Evolutionary conservation across 2,888 invertebrate species (phyloP).

Genomic region (Drosophila eohydei): DNA sequence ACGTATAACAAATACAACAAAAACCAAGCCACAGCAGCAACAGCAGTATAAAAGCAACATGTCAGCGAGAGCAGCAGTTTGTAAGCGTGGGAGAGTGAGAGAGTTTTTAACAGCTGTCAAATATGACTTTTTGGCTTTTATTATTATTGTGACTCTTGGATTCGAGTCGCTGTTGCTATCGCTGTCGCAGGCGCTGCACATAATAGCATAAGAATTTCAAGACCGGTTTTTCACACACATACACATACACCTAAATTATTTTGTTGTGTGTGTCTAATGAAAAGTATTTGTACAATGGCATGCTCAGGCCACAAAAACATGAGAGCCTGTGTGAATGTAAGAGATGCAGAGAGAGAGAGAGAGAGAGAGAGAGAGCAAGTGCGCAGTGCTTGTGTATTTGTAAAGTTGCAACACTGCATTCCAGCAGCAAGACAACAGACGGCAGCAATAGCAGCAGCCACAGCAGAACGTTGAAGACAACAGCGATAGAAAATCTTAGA

Average conservation of each 20-base stretch:
- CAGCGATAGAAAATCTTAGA: conserved; percentile 72
- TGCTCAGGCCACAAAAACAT: conserved; percentile 44
- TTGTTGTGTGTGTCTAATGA: conserved; percentile 50
- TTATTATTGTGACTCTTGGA: conserved; percentile 34
- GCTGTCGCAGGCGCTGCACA: conserved; percentile 38
- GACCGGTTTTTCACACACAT: conserved; percentile 60
- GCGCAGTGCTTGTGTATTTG: conserved; percentile 28
- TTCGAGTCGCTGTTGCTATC: conserved; percentile 43
- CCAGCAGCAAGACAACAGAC: conserved; percentile 56
- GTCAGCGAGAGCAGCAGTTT: conserved; percentile 34
- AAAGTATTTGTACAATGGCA: conserved; percentile 67
- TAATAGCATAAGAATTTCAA: conserved; percentile 69
- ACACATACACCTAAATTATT: conserved; percentile 24
- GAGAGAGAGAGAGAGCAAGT: conserved; percentile 7
- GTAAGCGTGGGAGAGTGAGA: conserved; percentile 9
- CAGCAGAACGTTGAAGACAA: conserved; percentile 37
- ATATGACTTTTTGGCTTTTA: conserved; percentile 33
- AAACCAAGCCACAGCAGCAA: conserved; percentile 43
- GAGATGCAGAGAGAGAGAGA: background rate
- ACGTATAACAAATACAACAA: conserved; percentile 50
- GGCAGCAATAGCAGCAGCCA: conserved; percentile 20
- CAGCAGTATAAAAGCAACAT: conserved; percentile 64
- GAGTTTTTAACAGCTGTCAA: conserved; percentile 66
- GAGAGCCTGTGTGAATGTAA: conserved; percentile 28
- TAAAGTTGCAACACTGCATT: conserved; percentile 80